These are phyloP conservation scores for Drosophila pandora DNA, from an alignment of 1,140 invertebrate genomes.

Conservation along the genomic window DNA sequence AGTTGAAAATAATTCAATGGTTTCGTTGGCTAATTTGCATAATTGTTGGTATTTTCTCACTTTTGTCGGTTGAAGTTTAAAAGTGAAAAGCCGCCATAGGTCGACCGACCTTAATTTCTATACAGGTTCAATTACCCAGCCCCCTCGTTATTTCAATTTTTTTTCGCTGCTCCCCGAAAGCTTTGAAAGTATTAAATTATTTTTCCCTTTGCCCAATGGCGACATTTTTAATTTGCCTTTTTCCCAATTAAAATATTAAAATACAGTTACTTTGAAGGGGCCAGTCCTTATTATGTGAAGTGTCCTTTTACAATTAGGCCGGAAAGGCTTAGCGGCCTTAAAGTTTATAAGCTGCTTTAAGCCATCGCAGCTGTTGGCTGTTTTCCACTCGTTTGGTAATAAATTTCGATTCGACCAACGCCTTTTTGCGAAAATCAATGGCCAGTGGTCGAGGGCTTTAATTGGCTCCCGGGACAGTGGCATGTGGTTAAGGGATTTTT, in stretches of 20 bases:
- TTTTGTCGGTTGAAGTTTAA: background rate
- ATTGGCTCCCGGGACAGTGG: conserved; percentile 37
- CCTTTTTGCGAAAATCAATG: conserved; percentile 40
- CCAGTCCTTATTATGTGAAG: conserved; percentile 38
- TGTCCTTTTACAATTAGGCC: conserved; percentile 61
- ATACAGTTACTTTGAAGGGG: conserved; percentile 42
- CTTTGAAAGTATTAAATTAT: conserved; percentile 21
- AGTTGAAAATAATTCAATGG: conserved; percentile 4
- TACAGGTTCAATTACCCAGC: conserved; percentile 13
- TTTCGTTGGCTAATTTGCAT: background rate
- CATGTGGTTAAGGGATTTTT: conserved; percentile 19
- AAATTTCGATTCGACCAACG: conserved; percentile 50
- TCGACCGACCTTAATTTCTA: background rate
- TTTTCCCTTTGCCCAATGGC: conserved; percentile 10
- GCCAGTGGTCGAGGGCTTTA: conserved; percentile 35
- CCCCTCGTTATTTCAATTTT: conserved; percentile 10
- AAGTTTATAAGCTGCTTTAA: conserved; percentile 66
- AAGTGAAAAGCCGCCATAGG: background rate
- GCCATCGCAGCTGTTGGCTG: conserved; percentile 58
- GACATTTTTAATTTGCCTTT: conserved; percentile 41
- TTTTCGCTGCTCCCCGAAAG: background rate
- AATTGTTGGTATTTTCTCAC: background rate
- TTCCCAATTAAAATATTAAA: conserved; percentile 60
- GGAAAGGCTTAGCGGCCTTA: conserved; percentile 48
- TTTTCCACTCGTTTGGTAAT: conserved; percentile 50